Evolutionary conservation across 2,888 invertebrate genomes (phyloP).

Genomic region (Acanthosepion lycidas): DNA sequence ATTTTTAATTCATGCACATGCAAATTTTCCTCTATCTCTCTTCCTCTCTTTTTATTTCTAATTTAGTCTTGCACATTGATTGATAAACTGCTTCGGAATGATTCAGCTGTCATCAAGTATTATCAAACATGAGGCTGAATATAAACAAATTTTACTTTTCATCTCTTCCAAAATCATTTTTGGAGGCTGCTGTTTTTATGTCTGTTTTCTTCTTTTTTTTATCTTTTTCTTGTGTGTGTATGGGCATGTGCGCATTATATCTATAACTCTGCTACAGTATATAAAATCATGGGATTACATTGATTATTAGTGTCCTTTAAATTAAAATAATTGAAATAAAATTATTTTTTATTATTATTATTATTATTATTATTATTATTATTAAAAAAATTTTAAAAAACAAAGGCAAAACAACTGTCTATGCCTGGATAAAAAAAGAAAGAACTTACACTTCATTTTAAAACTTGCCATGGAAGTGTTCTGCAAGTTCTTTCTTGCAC

Average conservation of each 20-base stretch:
- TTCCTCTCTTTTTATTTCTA: background rate
- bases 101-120: background rate
- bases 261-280: background rate
- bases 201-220: background rate
- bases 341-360: background rate
- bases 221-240: background rate
- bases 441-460: background rate
- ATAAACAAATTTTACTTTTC: background rate
- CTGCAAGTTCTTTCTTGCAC: slow-evolving; percentile 25
- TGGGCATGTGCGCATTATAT: too few species aligned
- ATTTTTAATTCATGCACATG: background rate
- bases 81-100: background rate
- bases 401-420: background rate
- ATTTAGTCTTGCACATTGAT: background rate
- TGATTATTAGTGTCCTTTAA: background rate
- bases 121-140: background rate
- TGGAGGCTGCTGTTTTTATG: background rate
- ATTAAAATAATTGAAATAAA: background rate
- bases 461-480: background rate
- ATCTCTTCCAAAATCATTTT: background rate
- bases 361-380: too few species aligned
- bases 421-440: background rate
- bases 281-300: background rate
- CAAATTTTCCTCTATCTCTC: background rate
- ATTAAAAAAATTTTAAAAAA: too few species aligned